These are phyloP conservation scores for Manis pentadactyla DNA, from an alignment of 2,797 vertebrate genomes.

Conservation along the genomic window DNA sequence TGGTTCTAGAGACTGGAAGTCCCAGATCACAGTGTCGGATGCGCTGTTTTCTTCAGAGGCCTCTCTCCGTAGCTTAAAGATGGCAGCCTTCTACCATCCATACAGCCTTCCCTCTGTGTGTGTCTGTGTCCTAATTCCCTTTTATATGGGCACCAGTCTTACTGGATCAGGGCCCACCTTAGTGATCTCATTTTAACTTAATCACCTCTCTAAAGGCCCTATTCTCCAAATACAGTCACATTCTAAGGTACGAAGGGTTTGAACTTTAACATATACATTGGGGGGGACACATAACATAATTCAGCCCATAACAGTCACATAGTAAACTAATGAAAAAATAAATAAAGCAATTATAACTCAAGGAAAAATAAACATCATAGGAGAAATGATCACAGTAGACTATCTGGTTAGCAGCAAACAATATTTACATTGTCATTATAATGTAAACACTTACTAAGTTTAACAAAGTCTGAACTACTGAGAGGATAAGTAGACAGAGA, in stretches of 20 bases:
- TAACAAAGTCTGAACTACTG: not conserved
- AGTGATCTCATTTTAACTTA: not conserved
- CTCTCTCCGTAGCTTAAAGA: not conserved
- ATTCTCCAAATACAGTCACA: not conserved
- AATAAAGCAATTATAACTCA: not conserved
- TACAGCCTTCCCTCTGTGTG: not conserved
- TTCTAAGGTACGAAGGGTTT: not conserved
- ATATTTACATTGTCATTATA: not conserved
- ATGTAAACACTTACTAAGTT: not conserved
- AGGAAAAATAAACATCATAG: not conserved
- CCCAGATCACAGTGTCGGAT: not conserved
- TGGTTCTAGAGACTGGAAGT: not conserved
- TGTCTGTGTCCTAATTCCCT: not conserved
- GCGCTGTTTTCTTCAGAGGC: not conserved
- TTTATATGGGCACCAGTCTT: not conserved
- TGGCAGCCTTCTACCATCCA: not conserved
- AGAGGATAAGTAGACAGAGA: not conserved
- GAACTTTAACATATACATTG: not conserved
- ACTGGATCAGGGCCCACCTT: not conserved
- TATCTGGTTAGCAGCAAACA: not conserved
- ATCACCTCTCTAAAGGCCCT: not conserved
- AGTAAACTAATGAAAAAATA: not conserved
- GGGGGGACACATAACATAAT: not conserved
- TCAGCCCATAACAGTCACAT: not conserved
- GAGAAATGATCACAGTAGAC: conserved; percentile 19